These are phyloP conservation scores for Tychaedon coryphoeus DNA, from an alignment of 2,113 vertebrate species.

Conservation along the genomic window DNA sequence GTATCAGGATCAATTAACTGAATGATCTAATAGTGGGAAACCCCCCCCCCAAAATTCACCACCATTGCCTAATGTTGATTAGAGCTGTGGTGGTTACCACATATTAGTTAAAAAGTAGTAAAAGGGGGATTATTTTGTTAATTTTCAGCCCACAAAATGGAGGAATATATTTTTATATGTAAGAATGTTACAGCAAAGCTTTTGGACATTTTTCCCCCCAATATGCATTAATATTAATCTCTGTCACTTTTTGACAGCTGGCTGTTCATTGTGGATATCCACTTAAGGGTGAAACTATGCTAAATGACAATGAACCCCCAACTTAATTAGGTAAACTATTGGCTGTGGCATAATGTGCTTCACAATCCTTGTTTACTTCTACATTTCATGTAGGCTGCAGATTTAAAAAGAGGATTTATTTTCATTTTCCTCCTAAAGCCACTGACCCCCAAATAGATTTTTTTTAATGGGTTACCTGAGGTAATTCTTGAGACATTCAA, in stretches of 20 bases:
- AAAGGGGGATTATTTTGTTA: background rate
- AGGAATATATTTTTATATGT: background rate
- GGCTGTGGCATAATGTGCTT: background rate
- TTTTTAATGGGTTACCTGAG: background rate
- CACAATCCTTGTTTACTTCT: background rate
- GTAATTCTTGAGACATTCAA: conserved; percentile 21
- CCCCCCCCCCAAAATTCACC: background rate
- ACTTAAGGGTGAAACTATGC: background rate
- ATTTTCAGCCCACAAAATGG: background rate
- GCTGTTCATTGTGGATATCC: background rate
- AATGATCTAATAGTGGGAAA: background rate
- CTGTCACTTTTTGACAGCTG: background rate
- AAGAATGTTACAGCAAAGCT: background rate
- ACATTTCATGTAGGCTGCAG: background rate
- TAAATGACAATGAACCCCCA: background rate
- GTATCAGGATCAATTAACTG: background rate
- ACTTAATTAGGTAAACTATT: background rate
- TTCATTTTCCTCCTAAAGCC: background rate
- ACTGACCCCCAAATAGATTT: background rate
- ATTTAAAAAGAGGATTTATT: background rate
- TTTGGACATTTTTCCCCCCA: background rate
- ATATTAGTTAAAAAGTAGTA: background rate
- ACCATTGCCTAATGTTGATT: background rate
- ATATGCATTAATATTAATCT: background rate
- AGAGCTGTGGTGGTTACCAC: background rate